These are phyloP conservation scores for Drosophila limbata DNA, from an alignment of 2,888 invertebrate genomes.

Conservation along the genomic window DNA sequence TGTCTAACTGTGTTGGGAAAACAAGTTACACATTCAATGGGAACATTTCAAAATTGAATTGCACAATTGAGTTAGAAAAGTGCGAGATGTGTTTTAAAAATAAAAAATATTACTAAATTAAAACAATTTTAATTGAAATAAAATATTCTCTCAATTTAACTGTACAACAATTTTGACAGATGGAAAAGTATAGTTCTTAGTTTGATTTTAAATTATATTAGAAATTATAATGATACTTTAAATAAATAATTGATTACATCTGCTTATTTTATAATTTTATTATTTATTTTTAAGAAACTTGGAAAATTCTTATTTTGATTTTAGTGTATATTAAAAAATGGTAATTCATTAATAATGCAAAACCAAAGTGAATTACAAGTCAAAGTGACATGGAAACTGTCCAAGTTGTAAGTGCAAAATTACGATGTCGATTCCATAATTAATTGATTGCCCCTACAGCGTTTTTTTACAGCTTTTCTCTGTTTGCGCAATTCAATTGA, in stretches of 20 bases:
- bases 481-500: conserved; percentile 42
- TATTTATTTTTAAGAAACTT: too few species aligned
- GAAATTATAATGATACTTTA: background rate
- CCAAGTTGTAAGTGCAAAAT: conserved; percentile 22
- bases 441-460: conserved; percentile 61
- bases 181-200: background rate
- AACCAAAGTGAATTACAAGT: background rate
- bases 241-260: too few species aligned
- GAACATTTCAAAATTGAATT: conserved; percentile 28
- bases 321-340: too few species aligned
- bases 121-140: background rate
- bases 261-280: too few species aligned
- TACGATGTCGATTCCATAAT: conserved; percentile 52
- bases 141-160: too few species aligned
- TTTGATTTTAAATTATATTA: background rate
- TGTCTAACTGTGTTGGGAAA: conserved; percentile 57
- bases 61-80: background rate
- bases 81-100: too few species aligned
- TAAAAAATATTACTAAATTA: too few species aligned
- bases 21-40: conserved; percentile 63
- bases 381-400: background rate
- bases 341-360: too few species aligned
- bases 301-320: too few species aligned
- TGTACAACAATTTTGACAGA: too few species aligned
- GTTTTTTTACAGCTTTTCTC: conserved; percentile 37